A percentile compares a stretch with the other conserved stretches of the same genome.
Evolutionary conservation across 2,888 invertebrate genomes (phyloP).

Genomic region (Balanococcus diminutus): DNA sequence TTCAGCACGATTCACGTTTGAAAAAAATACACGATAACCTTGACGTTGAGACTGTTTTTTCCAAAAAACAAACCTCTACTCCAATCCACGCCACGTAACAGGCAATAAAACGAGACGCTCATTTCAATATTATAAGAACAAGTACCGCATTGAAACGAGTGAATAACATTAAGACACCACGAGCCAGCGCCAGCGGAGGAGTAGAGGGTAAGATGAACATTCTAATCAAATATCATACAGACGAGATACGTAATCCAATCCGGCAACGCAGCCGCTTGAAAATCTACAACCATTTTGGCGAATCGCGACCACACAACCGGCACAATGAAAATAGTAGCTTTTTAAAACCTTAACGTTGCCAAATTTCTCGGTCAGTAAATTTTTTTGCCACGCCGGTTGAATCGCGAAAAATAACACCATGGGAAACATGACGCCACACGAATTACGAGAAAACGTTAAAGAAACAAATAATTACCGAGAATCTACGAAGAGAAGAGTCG

Average conservation of each 20-base stretch:
- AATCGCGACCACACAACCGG: background rate
- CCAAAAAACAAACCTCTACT: background rate
- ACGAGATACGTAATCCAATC: background rate
- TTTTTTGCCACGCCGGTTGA: background rate
- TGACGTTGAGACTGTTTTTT: background rate
- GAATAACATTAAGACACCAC: background rate
- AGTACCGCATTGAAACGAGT: background rate
- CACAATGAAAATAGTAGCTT: background rate
- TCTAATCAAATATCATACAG: background rate
- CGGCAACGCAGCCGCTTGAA: background rate
- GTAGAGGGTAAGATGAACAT: background rate
- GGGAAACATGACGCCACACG: background rate
- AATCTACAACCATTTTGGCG: background rate
- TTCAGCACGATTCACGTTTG: background rate
- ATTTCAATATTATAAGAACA: background rate
- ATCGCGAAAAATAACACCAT: background rate
- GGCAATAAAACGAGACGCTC: background rate
- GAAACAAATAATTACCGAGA: background rate
- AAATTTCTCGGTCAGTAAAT: background rate
- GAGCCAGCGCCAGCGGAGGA: background rate
- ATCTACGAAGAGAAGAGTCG: background rate
- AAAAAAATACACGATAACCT: conserved; percentile 4
- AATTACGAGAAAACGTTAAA: background rate
- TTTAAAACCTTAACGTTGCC: background rate
- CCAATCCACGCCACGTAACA: too few relatives aligned